Base-by-base conservation (phyloP, 2,113 vertebrate species). In the Takifugu flavidus region DNA sequence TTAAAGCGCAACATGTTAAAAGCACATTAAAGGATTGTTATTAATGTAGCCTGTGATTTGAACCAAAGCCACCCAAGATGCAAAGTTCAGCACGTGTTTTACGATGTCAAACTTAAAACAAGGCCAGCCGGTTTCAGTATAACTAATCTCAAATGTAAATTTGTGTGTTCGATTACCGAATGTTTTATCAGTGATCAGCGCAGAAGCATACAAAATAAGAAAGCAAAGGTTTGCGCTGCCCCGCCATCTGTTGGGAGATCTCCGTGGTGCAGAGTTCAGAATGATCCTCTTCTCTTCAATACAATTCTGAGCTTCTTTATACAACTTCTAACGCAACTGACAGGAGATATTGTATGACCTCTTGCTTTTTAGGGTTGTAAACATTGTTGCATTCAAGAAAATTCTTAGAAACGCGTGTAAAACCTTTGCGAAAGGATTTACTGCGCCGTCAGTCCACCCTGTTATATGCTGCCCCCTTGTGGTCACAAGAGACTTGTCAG, bases 31-130 rank as follows among this genome's bases (percentile, higher is more conserved):
- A 56, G 14, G 76, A 80, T 57, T 75, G 74, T 82, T 70, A 77
- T 53, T 84, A 72, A 84, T 74, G 66, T 75, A 72, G 73, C 67
- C 68, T 73, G 75, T 59, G 69, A 75, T 63, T 61, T 62, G 71
- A 60, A 78, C 64, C 59, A 60, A 62, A 69, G 70, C 39, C 50
- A 56, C 42, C 70, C 56, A 26, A 74, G 73, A 66, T 70, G 73
- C 53, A 67, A 58, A 70, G 71, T 75, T 82, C 51, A 55, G 34
- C 70, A 58, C 56, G 56, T 34, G 56, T 34, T 56, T 80, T 61
- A 50, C 29, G 10, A 42, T 55, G 55, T 46, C 26, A 59, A 34
- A 2, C 74, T 72, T 25, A 12, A 6, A 8, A 25, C 20, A 28
- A 6, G n/a, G 44, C 70, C 25, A 50, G 34, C n/a, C 49, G 4